These are phyloP conservation scores for Bombus turneri DNA, from an alignment of 1,140 invertebrate species.

Conservation along the genomic window DNA sequence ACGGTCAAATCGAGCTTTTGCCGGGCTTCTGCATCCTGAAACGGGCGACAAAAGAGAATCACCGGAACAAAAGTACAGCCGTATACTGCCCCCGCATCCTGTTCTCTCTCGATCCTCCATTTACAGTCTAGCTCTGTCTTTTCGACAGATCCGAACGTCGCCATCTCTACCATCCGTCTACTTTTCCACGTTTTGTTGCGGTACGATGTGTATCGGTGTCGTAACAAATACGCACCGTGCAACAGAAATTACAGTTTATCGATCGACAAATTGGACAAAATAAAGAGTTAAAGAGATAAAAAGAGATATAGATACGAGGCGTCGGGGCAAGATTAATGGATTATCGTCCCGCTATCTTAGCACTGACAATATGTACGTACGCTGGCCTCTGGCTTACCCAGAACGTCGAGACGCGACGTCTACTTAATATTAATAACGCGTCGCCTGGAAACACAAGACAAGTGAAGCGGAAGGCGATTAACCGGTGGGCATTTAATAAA, in stretches of 20 bases:
- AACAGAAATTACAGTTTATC: background rate
- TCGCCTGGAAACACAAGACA: conserved; percentile 20
- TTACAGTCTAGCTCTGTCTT: background rate
- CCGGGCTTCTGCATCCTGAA: conserved; percentile 79
- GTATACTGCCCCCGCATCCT: conserved; percentile 67
- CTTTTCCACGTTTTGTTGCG: background rate
- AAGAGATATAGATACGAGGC: no score
- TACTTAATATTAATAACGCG: conserved; percentile 65
- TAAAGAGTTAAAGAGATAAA: background rate
- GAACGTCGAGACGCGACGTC: background rate
- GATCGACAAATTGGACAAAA: background rate
- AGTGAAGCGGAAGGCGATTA: conserved; percentile 30
- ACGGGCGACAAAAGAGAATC: conserved; percentile 73
- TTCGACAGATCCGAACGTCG: background rate
- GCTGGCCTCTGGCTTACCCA: no score
- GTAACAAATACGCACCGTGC: no score
- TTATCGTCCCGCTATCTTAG: conserved; percentile 14
- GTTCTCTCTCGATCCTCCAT: conserved; percentile 33
- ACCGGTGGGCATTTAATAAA: conserved; percentile 59
- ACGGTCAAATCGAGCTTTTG: conserved; percentile 74
- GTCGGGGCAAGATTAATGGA: background rate
- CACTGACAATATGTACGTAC: background rate
- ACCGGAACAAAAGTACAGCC: conserved; percentile 73
- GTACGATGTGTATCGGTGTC: background rate
- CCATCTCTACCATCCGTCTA: no score